Percentiles rank a stretch among this genome's conserved stretches.
These are phyloP conservation scores for Craterocephalus amniculus DNA, from an alignment of 2,797 vertebrate species.

Conservation along the genomic window DNA sequence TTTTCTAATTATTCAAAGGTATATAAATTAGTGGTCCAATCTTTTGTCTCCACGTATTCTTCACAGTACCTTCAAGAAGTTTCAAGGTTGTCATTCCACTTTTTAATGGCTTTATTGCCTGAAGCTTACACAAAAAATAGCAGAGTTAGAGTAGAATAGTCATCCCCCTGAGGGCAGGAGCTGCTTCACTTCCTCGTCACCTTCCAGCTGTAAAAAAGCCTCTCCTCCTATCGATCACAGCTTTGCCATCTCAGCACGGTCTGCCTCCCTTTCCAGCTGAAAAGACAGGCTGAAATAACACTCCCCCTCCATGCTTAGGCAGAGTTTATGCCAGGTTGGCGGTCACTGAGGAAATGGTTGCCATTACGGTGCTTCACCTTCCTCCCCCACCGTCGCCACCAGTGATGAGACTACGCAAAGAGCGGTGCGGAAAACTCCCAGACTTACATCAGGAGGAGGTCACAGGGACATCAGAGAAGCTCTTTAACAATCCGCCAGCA, in stretches of 20 bases:
- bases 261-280: slow-evolving; percentile 22
- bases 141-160: background rate
- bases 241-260: slow-evolving; percentile 29
- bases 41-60: background rate
- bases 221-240: slow-evolving; percentile 26
- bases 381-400: slow-evolving; percentile 24
- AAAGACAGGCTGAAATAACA: slow-evolving; percentile 22
- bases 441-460: slow-evolving; percentile 8
- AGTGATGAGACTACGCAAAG: slow-evolving; percentile 47
- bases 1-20: background rate
- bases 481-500: background rate
- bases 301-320: background rate
- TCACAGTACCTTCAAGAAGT: background rate
- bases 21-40: background rate
- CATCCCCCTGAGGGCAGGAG: slow-evolving; percentile 20
- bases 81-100: background rate
- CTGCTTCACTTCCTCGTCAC: slow-evolving; percentile 8
- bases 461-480: background rate
- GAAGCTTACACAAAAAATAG: slow-evolving; percentile 5
- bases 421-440: slow-evolving; percentile 11
- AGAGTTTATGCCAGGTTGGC: slow-evolving; percentile 11
- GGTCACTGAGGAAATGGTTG: slow-evolving; percentile 48
- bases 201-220: slow-evolving; percentile 12
- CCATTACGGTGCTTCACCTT: slow-evolving; percentile 30
- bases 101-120: slow-evolving; percentile 9